Conservation (phyloP, 2,888 invertebrate genomes). For the Cheilosia scutellata region DNA sequence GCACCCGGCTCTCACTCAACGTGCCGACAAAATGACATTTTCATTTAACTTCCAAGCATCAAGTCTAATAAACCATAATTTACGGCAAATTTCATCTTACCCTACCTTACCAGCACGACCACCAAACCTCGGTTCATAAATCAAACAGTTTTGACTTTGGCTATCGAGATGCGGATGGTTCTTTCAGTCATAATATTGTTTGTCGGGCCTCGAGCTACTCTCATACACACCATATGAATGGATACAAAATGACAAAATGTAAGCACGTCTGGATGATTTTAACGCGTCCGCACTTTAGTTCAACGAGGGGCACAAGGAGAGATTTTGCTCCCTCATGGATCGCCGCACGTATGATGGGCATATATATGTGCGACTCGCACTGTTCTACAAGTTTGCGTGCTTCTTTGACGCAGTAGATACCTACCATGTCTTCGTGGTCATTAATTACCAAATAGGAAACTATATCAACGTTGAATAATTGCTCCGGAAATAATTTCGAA, state of each 20-base stretch:
- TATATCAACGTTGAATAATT: slow-evolving; percentile 70
- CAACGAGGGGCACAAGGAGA: neutral
- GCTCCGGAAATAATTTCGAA: slow-evolving; percentile 70
- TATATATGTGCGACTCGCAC: neutral
- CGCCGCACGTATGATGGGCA: neutral
- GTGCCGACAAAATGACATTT: slow-evolving; percentile 62
- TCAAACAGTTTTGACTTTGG: slow-evolving; percentile 47
- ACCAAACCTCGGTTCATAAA: slow-evolving; percentile 56
- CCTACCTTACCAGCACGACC: slow-evolving; percentile 49
- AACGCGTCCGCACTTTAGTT: slow-evolving; percentile 33
- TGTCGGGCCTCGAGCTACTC: neutral
- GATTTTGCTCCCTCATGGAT: neutral
- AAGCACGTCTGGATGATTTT: slow-evolving; percentile 25
- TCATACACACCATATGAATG: slow-evolving; percentile 26
- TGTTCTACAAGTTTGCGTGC: slow-evolving; percentile 28
- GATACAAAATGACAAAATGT: slow-evolving; percentile 51
- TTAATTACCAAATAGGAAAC: slow-evolving; percentile 65
- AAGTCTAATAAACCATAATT: slow-evolving; percentile 74
- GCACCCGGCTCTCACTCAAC: slow-evolving; percentile 7
- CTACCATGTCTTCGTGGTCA: slow-evolving; percentile 52
- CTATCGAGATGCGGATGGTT: neutral
- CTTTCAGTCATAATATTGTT: neutral
- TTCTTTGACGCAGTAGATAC: slow-evolving; percentile 17
- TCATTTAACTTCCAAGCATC: slow-evolving; percentile 70
- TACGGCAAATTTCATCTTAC: slow-evolving; percentile 72